phyloP scores from a whole-genome alignment of 2,113 vertebrate species.

The Callospermophilus lateralis region DNA sequence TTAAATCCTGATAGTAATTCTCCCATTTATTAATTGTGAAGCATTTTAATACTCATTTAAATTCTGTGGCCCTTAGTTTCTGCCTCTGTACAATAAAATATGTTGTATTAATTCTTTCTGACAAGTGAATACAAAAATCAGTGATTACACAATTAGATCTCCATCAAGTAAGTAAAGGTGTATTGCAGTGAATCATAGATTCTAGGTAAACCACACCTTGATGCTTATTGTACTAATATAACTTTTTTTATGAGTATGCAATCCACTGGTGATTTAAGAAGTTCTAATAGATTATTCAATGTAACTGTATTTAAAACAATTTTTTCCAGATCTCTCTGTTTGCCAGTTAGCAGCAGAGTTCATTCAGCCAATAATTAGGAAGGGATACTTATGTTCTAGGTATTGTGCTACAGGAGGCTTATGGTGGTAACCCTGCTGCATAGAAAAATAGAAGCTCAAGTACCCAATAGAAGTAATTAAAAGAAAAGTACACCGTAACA shows the following conservation, averaged over 20 bases:
- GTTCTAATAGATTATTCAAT: neutral
- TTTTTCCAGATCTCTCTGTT: neutral
- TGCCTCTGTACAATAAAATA: neutral
- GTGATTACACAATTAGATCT: neutral
- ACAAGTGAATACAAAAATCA: slow-evolving; percentile 1
- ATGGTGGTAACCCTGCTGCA: neutral
- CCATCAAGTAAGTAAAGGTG: neutral
- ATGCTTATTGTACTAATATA: neutral
- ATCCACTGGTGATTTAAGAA: neutral
- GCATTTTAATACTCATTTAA: neutral
- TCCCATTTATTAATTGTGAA: neutral
- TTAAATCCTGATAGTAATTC: neutral
- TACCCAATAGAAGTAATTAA: neutral
- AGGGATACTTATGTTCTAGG: neutral
- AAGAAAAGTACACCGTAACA: neutral
- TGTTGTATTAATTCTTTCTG: neutral
- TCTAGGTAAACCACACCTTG: neutral
- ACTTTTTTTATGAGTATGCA: neutral
- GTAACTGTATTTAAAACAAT: neutral
- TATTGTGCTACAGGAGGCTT: too few relatives aligned
- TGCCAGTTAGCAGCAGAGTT: neutral
- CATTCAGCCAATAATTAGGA: neutral
- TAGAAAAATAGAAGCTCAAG: neutral
- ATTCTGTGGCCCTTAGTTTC: neutral
- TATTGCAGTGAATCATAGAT: neutral